Percentiles rank a stretch among this genome's conserved stretches.
phyloP scores from a whole-genome alignment of 2,888 invertebrate genomes.

The Hecatera dysodea region DNA sequence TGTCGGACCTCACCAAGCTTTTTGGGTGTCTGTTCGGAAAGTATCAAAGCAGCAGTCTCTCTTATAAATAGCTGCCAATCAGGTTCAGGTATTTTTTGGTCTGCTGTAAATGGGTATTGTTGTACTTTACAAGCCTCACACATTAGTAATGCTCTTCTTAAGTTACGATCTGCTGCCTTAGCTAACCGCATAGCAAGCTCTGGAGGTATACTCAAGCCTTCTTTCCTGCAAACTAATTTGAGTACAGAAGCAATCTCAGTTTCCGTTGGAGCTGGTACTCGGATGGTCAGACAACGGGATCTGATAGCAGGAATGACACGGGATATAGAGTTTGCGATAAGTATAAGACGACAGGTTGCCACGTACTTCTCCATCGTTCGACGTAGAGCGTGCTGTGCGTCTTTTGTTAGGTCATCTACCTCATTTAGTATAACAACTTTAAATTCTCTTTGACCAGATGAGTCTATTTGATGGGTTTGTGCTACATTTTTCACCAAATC shows the following conservation, averaged over 20 bases:
- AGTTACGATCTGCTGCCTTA: slow-evolving; percentile 95
- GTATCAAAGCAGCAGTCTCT: slow-evolving; percentile 96
- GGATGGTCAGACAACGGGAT: slow-evolving; percentile 97
- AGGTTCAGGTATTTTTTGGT: slow-evolving; percentile 96
- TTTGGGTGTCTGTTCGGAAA: slow-evolving; percentile 96
- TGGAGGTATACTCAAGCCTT: slow-evolving; percentile 94
- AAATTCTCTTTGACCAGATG: slow-evolving; percentile 96
- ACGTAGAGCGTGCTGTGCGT: slow-evolving; percentile 99
- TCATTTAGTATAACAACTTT: slow-evolving; percentile 99
- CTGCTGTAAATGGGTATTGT: slow-evolving; percentile 95
- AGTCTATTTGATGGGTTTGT: slow-evolving; percentile 98
- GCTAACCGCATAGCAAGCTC: slow-evolving; percentile 95
- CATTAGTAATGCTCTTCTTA: slow-evolving; percentile 97
- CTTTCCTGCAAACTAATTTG: slow-evolving; percentile 94
- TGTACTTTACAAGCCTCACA: slow-evolving; percentile 98
- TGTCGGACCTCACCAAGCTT: slow-evolving; percentile 96
- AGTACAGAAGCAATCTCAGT: slow-evolving; percentile 93
- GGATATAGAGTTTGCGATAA: slow-evolving; percentile 98
- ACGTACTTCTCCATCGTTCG: slow-evolving; percentile 99
- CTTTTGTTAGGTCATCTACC: slow-evolving; percentile 98
- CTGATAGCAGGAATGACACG: slow-evolving; percentile 99
- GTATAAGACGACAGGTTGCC: slow-evolving; percentile 97
- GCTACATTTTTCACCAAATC: slow-evolving; percentile 99
- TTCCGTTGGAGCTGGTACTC: slow-evolving; percentile 97
- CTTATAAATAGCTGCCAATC: slow-evolving; percentile 98